Evolutionary conservation across 1,140 invertebrate species (phyloP).

Genomic region (Atta texana): DNA sequence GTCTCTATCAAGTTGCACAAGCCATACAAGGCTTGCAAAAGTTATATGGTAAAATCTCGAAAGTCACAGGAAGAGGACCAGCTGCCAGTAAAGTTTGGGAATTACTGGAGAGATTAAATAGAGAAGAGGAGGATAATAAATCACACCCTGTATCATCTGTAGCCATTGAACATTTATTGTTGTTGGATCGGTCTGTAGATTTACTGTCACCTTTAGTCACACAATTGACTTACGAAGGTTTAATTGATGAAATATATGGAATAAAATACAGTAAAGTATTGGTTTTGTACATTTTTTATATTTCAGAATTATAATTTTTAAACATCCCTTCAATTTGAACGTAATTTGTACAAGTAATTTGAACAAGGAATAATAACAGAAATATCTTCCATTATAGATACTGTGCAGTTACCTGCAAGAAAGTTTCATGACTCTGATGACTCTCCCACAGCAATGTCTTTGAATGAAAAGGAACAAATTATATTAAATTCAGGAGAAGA

Average conservation of each 20-base stretch:
- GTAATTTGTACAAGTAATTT: background rate
- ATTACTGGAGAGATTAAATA: slow-evolving; percentile 92
- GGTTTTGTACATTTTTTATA: slow-evolving; percentile 5
- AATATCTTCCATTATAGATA: slow-evolving; percentile 86
- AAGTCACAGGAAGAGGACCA: slow-evolving; percentile 95
- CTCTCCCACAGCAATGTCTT: slow-evolving; percentile 87
- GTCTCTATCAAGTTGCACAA: slow-evolving; percentile 95
- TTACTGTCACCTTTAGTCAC: slow-evolving; percentile 96
- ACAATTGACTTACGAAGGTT: slow-evolving; percentile 98
- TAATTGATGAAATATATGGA: slow-evolving; percentile 96
- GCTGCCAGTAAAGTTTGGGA: slow-evolving; percentile 96
- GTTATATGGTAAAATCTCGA: slow-evolving; percentile 95
- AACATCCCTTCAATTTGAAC: background rate
- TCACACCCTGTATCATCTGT: slow-evolving; percentile 78
- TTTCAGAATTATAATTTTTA: background rate
- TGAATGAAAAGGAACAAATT: slow-evolving; percentile 92
- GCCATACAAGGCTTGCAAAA: slow-evolving; percentile 94
- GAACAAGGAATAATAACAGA: slow-evolving; percentile 14
- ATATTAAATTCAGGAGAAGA: slow-evolving; percentile 96
- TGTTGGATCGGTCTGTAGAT: slow-evolving; percentile 96
- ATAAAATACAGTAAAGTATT: slow-evolving; percentile 89
- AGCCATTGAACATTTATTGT: slow-evolving; percentile 94
- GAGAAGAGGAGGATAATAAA: slow-evolving; percentile 88
- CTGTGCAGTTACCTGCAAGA: slow-evolving; percentile 93
- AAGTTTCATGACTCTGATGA: slow-evolving; percentile 92